Percentiles rank a stretch among this genome's conserved stretches.
Evolutionary conservation across 2,797 vertebrate genomes (phyloP).

Genomic region (Sebastes matsubarae): DNA sequence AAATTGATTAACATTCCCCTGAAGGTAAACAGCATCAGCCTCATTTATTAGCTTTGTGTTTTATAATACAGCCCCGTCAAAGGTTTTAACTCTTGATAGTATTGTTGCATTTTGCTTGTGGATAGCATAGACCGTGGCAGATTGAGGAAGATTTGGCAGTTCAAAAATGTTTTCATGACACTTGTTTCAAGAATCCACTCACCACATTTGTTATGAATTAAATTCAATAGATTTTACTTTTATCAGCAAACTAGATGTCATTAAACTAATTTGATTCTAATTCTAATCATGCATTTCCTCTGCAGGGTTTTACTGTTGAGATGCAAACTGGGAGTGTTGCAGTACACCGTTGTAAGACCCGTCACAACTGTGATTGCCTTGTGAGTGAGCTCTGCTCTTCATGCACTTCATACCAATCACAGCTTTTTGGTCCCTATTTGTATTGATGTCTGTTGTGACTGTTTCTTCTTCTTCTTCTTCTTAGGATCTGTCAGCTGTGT

Average conservation of each 20-base stretch:
- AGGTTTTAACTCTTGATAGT: background rate
- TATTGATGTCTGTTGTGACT: background rate
- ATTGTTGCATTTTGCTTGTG: background rate
- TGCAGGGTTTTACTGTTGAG: slow-evolving; percentile 93
- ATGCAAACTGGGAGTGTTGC: slow-evolving; percentile 96
- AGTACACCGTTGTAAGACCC: slow-evolving; percentile 96
- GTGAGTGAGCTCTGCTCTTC: slow-evolving; percentile 82
- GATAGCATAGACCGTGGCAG: background rate
- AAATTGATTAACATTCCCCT: background rate
- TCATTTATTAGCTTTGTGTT: background rate
- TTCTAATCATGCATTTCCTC: background rate
- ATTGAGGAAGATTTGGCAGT: background rate
- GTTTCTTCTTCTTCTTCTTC: background rate
- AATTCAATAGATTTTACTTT: background rate
- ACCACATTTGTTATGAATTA: background rate
- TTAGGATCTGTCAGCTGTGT: slow-evolving; percentile 93
- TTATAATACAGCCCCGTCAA: background rate
- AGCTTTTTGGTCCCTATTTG: background rate
- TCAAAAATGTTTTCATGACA: background rate
- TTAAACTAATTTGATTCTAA: background rate
- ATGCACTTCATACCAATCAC: background rate
- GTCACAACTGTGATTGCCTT: slow-evolving; percentile 95
- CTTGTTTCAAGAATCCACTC: background rate
- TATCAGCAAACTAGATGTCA: background rate
- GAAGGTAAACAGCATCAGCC: background rate